A percentile compares a stretch with the other conserved stretches of the same genome.
These are phyloP conservation scores for Sarotherodon lohbergeri DNA, from an alignment of 2,113 vertebrate genomes.

Conservation along the genomic window DNA sequence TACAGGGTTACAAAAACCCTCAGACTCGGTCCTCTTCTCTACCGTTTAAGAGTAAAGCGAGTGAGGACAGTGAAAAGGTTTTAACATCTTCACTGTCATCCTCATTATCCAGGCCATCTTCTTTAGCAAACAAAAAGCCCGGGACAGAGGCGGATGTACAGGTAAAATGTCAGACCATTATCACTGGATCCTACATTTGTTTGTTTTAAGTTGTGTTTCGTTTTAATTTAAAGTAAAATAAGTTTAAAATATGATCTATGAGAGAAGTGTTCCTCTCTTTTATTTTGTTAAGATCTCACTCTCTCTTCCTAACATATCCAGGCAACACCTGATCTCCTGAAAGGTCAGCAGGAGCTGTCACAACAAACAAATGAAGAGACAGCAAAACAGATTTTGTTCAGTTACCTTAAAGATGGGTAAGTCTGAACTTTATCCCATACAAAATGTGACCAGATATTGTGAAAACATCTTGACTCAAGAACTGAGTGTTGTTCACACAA, in stretches of 20 bases:
- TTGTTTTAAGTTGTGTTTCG: background rate
- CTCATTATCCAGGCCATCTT: constrained; percentile 28
- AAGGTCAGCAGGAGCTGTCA: constrained; percentile 89
- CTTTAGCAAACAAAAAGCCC: constrained; percentile 19
- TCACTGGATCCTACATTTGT: background rate
- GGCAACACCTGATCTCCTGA: constrained; percentile 93
- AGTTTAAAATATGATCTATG: background rate
- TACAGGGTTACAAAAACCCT: constrained; percentile 50
- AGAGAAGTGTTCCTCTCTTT: background rate
- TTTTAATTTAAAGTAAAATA: background rate
- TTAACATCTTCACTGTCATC: constrained; percentile 31
- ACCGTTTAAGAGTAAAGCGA: constrained; percentile 40
- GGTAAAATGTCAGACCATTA: constrained; percentile 41
- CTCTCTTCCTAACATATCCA: constrained; percentile 56
- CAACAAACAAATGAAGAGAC: constrained; percentile 95
- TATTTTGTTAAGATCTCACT: background rate
- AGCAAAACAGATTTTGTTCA: constrained; percentile 95
- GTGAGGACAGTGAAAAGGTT: constrained; percentile 20
- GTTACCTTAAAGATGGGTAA: constrained; percentile 96
- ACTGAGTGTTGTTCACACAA: background rate
- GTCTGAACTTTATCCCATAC: constrained; percentile 43
- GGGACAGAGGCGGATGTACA: constrained; percentile 54
- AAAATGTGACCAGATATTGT: background rate
- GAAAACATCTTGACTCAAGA: background rate
- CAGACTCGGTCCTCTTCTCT: constrained; percentile 54